These are phyloP conservation scores for Chymomyza amoena DNA, from an alignment of 2,888 invertebrate species.

Conservation along the genomic window DNA sequence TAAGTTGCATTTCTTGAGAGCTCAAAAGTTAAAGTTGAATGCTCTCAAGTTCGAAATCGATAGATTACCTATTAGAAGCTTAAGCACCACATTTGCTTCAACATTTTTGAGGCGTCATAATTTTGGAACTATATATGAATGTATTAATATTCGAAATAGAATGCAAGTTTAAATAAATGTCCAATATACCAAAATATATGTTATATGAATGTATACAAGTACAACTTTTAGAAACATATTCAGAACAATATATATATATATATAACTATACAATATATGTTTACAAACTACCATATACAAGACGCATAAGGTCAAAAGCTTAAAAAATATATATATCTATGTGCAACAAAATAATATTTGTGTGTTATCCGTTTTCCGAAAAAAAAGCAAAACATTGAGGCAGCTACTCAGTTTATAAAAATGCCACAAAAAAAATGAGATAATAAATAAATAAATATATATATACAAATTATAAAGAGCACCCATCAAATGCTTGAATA, in stretches of 20 bases:
- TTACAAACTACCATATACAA: not conserved
- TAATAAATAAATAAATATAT: no score
- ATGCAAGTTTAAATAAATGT: constrained; percentile 4
- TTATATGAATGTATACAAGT: constrained; percentile 5
- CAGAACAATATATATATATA: constrained; percentile 20
- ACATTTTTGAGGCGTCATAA: not conserved
- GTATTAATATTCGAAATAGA: not conserved
- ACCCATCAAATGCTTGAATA: constrained; percentile 30
- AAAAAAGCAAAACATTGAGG: constrained; percentile 28
- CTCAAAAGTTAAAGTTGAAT: not conserved
- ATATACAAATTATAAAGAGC: no score
- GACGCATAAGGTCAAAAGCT: not conserved
- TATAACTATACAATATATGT: not conserved
- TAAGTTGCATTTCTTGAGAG: not conserved
- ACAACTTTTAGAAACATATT: constrained; percentile 25
- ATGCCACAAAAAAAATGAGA: constrained; percentile 7
- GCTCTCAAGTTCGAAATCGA: no score
- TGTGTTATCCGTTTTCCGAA: no score
- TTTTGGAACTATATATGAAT: constrained; percentile 3
- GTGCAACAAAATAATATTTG: no score
- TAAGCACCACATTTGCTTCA: not conserved
- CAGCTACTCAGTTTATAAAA: constrained; percentile 35
- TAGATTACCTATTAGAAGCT: no score
- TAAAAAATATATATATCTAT: no score
- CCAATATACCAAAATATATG: no score